Conservation (phyloP, 2,113 vertebrate species). For the Cacatua alba region DNA sequence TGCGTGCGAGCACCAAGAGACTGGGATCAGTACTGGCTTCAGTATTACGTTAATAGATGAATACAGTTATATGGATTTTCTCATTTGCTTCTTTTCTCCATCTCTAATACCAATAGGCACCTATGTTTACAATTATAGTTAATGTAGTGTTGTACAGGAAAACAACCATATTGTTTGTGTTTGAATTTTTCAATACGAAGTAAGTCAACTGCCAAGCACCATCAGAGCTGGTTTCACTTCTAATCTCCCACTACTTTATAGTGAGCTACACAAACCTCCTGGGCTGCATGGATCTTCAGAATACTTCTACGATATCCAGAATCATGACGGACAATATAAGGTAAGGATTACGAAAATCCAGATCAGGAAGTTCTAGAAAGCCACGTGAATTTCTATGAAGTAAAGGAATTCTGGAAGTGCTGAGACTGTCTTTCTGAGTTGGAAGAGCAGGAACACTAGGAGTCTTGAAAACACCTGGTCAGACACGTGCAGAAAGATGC, state of each 20-base stretch:
- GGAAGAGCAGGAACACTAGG: neutral
- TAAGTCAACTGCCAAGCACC: neutral
- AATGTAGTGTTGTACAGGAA: neutral
- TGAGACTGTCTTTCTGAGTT: neutral
- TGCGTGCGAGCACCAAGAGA: neutral
- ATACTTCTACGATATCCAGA: neutral
- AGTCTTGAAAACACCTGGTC: neutral
- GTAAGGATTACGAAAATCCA: neutral
- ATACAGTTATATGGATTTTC: neutral
- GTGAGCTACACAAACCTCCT: neutral
- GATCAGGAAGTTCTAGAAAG: neutral
- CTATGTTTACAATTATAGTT: neutral
- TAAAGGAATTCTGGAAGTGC: neutral
- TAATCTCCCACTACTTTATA: neutral
- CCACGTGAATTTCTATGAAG: neutral
- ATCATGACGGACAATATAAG: neutral
- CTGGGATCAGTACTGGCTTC: too few relatives aligned
- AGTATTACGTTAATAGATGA: neutral
- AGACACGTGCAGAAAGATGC: neutral
- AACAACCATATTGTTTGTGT: neutral
- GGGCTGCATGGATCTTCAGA: neutral
- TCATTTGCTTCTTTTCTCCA: neutral
- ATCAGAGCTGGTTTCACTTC: neutral
- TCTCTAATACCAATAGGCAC: neutral
- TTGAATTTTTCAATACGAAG: neutral